A percentile compares a stretch with the other conserved stretches of the same genome.
Conservation (phyloP, 2,888 invertebrate genomes). For the Anagyrus pseudococci region DNA sequence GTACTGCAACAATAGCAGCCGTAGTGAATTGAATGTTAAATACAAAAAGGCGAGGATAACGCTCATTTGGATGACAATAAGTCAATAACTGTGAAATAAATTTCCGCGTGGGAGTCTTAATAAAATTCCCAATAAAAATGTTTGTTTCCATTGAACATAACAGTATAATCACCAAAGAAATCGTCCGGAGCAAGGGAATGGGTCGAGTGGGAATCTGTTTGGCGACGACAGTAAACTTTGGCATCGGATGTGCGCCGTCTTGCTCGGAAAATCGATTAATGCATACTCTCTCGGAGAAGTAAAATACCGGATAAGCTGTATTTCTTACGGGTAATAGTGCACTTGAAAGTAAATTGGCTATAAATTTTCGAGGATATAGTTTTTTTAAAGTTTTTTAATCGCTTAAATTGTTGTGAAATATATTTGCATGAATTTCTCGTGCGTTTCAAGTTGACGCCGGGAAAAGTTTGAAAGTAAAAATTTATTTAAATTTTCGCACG, state of each 20-base stretch:
- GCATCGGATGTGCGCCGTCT: neutral
- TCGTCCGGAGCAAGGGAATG: neutral
- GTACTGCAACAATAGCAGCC: too few species aligned
- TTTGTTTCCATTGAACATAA: neutral
- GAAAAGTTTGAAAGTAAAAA: too few species aligned
- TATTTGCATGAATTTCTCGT: neutral
- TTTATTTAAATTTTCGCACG: too few species aligned
- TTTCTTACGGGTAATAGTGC: neutral
- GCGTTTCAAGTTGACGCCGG: too few species aligned
- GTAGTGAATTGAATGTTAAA: too few species aligned
- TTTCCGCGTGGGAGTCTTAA: neutral
- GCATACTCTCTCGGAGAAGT: neutral
- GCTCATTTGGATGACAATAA: too few species aligned
- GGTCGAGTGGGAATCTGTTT: neutral
- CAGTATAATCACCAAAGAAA: neutral
- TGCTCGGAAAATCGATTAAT: constrained; percentile 15
- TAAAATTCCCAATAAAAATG: neutral
- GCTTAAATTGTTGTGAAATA: neutral
- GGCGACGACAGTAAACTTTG: neutral
- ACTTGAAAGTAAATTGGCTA: neutral
- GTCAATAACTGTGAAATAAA: neutral
- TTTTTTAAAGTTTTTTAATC: constrained; percentile 17
- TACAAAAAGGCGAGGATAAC: too few species aligned
- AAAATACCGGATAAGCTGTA: neutral
- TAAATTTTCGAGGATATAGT: neutral